Evolutionary conservation across 2,888 invertebrate genomes (phyloP), one percentile per base, ranked within the genome.

Genomic region (Tetrapedia diversipes): DNA sequence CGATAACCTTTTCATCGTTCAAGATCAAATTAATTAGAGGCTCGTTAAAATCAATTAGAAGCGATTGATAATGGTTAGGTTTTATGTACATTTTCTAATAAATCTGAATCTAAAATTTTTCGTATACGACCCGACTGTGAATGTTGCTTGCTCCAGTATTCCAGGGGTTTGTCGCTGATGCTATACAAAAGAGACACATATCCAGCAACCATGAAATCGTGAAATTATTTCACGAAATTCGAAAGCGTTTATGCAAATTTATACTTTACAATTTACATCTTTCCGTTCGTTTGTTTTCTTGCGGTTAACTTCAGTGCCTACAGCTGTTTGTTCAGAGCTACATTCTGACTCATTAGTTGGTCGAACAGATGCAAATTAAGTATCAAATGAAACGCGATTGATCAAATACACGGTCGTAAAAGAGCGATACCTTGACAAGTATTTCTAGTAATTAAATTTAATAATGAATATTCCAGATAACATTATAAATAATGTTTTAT

Each of bases 121-220:
- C 80, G 79, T n/a, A 84, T 67, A 11, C 71, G 79, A 51, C 89
- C 89, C 22, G 86, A 85, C 34, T 67, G 80, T 0, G 89, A 85
- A 16, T 83, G 81, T 10, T 96, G 95, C 90, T 96, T 96, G 90
- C 96, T 96, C 97, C 97, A 97, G 89, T 96, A 96, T 92, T 96
- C 96, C 81, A 97, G 92, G 56, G 97, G 97, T 92, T 96, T 96
- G 88, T 96, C 96, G 79, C 96, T 96, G 89, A 96, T 95, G 91
- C 96, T 96, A 92, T 96, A 96, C 86, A 97, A 93, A 89, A 97
- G 95, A 76, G 96, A 96, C 66, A 96, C 92, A 92, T 96, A 97
- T 79, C 96, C 96, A 87, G 95, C 95, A 57, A 83, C 70, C 86
- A 89, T 89, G 71, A 59, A 77, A 63, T 60, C 59, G 10, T 11